A percentile compares a stretch with the other conserved stretches of the same genome.
Evolutionary conservation across 2,113 vertebrate genomes (phyloP).

Genomic region (Pimephales promelas): DNA sequence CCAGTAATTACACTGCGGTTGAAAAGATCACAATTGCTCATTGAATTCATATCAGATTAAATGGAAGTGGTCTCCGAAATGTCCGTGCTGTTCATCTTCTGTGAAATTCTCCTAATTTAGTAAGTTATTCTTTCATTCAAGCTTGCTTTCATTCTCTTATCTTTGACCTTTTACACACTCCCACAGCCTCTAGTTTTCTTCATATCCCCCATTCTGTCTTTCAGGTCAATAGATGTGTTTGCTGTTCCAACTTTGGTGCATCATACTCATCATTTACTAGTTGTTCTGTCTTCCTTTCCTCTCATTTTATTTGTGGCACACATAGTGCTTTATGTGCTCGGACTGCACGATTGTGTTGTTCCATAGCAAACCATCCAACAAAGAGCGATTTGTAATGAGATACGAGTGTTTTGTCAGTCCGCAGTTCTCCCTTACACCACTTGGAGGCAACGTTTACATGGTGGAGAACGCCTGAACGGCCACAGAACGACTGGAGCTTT

Average conservation of each 20-base stretch:
- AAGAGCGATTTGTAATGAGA: not conserved
- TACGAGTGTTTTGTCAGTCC: not conserved
- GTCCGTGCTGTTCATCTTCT: conserved; percentile 51
- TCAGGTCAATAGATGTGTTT: conserved; percentile 24
- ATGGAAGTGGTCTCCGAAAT: conserved; percentile 57
- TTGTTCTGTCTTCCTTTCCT: not conserved
- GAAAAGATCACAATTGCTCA: conserved; percentile 68
- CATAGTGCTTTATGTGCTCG: conserved; percentile 6
- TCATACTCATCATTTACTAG: not conserved
- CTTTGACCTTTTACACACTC: conserved; percentile 6
- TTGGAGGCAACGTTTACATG: conserved; percentile 73
- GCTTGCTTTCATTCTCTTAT: conserved; percentile 42
- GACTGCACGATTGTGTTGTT: conserved; percentile 20
- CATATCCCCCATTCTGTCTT: conserved; percentile 1
- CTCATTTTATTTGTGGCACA: not conserved
- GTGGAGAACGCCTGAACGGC: not conserved
- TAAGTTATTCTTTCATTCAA: conserved; percentile 42
- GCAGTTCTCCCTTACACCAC: conserved; percentile 62
- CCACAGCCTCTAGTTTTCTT: not conserved
- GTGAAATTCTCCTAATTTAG: conserved; percentile 44
- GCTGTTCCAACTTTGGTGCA: not conserved
- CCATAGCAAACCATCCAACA: not conserved
- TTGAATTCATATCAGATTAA: conserved; percentile 79
- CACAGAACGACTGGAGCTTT: not conserved
- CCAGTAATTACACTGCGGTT: conserved; percentile 72